Conservation (phyloP, 2,888 invertebrate genomes). For the Lepidocyrtinus sp. region DNA sequence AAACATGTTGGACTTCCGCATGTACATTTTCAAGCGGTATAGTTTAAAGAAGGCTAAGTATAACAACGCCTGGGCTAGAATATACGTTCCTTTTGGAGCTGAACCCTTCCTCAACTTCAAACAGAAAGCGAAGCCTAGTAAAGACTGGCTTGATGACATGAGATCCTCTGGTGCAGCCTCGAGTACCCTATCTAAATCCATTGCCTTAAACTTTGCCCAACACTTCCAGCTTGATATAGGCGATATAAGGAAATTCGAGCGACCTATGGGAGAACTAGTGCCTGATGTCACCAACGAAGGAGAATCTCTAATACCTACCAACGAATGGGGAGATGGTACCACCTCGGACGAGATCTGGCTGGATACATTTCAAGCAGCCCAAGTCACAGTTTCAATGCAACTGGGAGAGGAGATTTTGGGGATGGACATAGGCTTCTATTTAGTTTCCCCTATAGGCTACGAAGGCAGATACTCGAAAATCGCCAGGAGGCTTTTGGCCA, state of each 20-base stretch:
- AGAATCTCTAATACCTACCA: background rate
- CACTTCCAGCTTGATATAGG: background rate
- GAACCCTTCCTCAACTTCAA: background rate
- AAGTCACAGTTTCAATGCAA: background rate
- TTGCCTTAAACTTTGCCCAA: background rate
- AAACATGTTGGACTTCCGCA: background rate
- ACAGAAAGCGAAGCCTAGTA: background rate
- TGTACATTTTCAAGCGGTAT: background rate
- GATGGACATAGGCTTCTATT: constrained; percentile 20
- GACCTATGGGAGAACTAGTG: background rate
- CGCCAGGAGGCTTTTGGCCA: background rate
- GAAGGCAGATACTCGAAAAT: background rate
- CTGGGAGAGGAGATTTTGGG: background rate
- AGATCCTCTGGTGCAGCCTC: background rate
- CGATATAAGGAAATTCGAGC: background rate
- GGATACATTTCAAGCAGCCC: background rate
- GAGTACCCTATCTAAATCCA: background rate
- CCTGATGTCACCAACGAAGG: background rate
- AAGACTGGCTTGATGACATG: background rate
- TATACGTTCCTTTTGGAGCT: background rate
- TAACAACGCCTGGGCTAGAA: background rate
- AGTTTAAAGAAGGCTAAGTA: background rate
- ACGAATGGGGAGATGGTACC: constrained; percentile 5
- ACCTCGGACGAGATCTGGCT: constrained; percentile 20
- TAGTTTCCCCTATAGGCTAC: background rate